Conservation (phyloP, 2,113 vertebrate species). For the Oreotragus oreotragus region DNA sequence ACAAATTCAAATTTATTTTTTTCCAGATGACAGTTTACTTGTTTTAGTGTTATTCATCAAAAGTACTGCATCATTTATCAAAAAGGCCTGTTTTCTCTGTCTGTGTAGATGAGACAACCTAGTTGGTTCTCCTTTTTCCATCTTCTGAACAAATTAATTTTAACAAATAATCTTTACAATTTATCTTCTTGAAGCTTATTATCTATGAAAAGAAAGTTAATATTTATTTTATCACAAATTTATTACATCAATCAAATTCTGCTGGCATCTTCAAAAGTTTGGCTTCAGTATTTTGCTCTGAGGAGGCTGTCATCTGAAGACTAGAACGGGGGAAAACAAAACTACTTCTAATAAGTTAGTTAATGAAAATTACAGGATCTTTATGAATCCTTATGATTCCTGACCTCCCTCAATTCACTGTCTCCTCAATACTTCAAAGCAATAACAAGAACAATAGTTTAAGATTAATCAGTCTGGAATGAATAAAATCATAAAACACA, state of each 20-base stretch:
- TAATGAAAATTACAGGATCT: not conserved
- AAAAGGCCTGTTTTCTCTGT: not conserved
- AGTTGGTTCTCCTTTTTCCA: not conserved
- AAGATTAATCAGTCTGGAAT: not conserved
- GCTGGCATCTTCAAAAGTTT: not conserved
- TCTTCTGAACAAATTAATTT: not conserved
- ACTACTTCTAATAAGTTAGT: not conserved
- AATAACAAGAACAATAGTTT: not conserved
- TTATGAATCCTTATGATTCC: not conserved
- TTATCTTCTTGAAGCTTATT: not conserved
- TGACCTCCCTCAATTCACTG: not conserved
- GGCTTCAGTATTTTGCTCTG: not conserved
- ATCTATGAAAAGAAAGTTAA: not conserved
- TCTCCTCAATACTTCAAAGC: not conserved
- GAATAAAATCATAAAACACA: not conserved
- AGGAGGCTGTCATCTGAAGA: not conserved
- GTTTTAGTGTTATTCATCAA: not conserved
- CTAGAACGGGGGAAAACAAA: not conserved
- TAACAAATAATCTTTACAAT: not conserved
- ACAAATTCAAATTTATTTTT: not conserved
- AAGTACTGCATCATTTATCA: not conserved
- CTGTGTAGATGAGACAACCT: accelerated
- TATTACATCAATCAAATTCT: not conserved
- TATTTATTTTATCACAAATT: not conserved
- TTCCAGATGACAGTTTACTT: not conserved